These are phyloP conservation scores for Tipula confusa DNA, from an alignment of 2,888 invertebrate genomes.

Conservation along the genomic window DNA sequence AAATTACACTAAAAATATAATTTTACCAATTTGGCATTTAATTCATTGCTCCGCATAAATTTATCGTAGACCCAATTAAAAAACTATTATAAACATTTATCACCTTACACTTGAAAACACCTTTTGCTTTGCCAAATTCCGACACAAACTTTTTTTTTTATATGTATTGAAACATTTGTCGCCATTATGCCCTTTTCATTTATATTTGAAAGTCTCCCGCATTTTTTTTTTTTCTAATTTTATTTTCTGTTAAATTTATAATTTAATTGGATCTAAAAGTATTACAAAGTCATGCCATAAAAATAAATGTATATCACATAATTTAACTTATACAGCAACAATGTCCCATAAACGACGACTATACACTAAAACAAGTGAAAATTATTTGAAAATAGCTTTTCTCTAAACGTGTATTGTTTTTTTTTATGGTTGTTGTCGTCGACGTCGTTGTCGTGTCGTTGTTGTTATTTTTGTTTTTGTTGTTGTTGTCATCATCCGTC, in stretches of 20 bases:
- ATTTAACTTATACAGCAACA: neutral
- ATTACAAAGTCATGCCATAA: conserved; percentile 4
- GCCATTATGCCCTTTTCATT: conserved; percentile 1
- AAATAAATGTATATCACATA: neutral
- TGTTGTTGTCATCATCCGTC: conserved; percentile 3
- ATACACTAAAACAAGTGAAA: conserved; percentile 4
- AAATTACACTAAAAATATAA: too few species aligned
- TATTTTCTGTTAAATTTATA: neutral
- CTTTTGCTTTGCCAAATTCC: neutral
- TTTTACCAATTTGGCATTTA: neutral
- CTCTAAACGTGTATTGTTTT: neutral
- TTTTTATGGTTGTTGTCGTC: neutral
- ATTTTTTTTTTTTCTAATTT: neutral
- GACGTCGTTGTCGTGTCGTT: neutral
- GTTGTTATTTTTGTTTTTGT: neutral
- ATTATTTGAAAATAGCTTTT: neutral
- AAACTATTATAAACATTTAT: neutral
- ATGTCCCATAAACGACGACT: neutral
- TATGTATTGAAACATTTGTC: neutral
- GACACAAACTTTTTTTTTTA: neutral
- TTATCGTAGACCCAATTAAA: neutral
- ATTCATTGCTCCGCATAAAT: neutral
- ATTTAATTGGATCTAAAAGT: conserved; percentile 20
- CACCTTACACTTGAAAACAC: neutral
- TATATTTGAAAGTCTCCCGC: conserved; percentile 7